Evolutionary conservation across 2,113 vertebrate species (phyloP), one percentile per base, ranked within the genome.

Genomic region (Rostratula benghalensis): DNA sequence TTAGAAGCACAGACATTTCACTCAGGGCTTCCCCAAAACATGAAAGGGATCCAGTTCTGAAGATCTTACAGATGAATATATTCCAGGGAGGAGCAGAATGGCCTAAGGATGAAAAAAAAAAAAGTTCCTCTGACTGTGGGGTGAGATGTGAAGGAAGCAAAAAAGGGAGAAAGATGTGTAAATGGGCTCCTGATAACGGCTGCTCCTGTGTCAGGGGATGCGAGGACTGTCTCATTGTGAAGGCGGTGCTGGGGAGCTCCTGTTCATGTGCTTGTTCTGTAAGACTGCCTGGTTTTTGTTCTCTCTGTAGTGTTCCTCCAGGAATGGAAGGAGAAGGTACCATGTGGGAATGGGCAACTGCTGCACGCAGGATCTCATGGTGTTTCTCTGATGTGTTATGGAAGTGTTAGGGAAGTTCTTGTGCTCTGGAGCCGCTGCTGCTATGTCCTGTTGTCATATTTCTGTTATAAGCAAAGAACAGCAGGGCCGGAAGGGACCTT

Each of bases 311-410:
- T 27, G 27, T 48, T 80, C 8, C 33, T 85, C 13, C 67, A 31
- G 79, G 37, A n/a, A 6, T 1, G 1, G 41, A 39, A 30, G 57
- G 46, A 61, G 75, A 27, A 76, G 17, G 48, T 50, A 4, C 46
- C 25, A 0, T 1, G 24, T 83, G 81, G 51, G 51, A 87, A 7
- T 3, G 31, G 41, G 59, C n/a, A 45, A 24, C 71, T 59, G 57
- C 78, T 60, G 39, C 37, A 9, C 1, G 0, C 25, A 22, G 61
- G 37, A 16, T 41, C 65, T 93, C 6, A 1, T 1, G 8, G 54
- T 7, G 2, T 31, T 53, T 61, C 63, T 77, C 15, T 1, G 12
- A 0, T 0, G 0, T 33, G 0, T 30, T 56, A 23, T 23, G 37
- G 68, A 67, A 39, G 9, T 37, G 2, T 1, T 14, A 14, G 35